Evolutionary conservation across 2,113 vertebrate species (phyloP).

Genomic region (Gallinago media): DNA sequence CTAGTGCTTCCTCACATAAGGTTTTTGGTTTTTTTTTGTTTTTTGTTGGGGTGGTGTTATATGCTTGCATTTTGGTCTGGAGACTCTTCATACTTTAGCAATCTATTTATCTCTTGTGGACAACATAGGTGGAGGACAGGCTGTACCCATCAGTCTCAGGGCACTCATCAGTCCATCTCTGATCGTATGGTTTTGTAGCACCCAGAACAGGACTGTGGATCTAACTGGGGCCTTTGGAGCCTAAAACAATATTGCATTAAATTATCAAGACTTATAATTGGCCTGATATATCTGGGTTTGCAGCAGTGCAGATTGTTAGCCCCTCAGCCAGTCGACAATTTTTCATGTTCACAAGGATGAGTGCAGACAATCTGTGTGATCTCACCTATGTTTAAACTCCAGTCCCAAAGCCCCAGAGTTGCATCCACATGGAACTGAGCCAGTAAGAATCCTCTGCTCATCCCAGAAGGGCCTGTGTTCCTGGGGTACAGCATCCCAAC

Average conservation of each 20-base stretch:
- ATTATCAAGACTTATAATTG: background rate
- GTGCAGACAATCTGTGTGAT: background rate
- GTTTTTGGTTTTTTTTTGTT: background rate
- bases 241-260: background rate
- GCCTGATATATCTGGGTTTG: background rate
- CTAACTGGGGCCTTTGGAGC: background rate
- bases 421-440: background rate
- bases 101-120: background rate
- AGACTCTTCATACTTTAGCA: background rate
- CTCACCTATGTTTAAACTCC: background rate
- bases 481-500: background rate
- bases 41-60: background rate
- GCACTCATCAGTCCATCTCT: background rate
- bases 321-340: background rate
- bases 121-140: background rate
- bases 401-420: background rate
- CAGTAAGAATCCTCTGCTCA: background rate
- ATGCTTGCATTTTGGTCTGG: background rate
- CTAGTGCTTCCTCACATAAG: background rate
- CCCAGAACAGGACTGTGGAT: accelerated
- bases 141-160: background rate
- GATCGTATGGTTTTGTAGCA: background rate
- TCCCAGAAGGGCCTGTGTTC: background rate
- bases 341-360: background rate
- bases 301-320: background rate